Base-by-base conservation (phyloP, 2,797 vertebrate genomes). In the Thripadectes ignobilis region DNA sequence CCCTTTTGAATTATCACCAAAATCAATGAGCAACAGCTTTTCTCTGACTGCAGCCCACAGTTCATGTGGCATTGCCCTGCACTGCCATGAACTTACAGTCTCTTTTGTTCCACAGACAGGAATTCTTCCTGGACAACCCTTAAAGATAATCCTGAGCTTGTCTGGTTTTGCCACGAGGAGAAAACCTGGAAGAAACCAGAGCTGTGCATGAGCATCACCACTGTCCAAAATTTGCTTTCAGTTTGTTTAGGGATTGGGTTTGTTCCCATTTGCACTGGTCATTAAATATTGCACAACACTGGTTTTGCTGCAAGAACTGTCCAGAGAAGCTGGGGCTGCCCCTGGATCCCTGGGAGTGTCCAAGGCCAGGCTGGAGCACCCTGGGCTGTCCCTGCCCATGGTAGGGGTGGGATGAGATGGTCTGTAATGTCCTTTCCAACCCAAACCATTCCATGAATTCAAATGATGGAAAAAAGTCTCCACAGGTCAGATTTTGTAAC, bases 131-230 rank as follows among this genome's bases (percentile, higher is more conserved):
- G 98, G 96, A 99, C 97, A 93, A 98, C 89, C 93, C 98, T 98
- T 92, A 99, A 97, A 90, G 91, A 85, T 22, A 99, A 95, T 89
- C 98, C 98, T 91, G 98, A 98, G 81, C 98, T 98, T 38, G 98
- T 98, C 90, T 94, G 97, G 81, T 97, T 97, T 94, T 98, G 97
- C 99, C 99, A 99, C 2, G 93, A 96, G 58, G 98, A 98, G 94
- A 99, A 98, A 96, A 99, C 99, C 99, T 99, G 94, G 4, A 96
- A 98, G 18, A 96, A 97, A 96, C 5, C 87, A 97, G n/a, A 97
- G 65, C 20, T 20, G 36, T 3, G 41, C 4, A 1, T 65, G 58
- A 93, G 34, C 1, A 1, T 27, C 18, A 19, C 14, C 10, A 11
- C 27, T 75, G 65, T 9, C 34, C 32, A 58, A 74, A 43, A 39